A percentile compares a stretch with the other conserved stretches of the same genome.
phyloP scores from a whole-genome alignment of 2,888 invertebrate species.

The Yponomeuta evonymella region DNA sequence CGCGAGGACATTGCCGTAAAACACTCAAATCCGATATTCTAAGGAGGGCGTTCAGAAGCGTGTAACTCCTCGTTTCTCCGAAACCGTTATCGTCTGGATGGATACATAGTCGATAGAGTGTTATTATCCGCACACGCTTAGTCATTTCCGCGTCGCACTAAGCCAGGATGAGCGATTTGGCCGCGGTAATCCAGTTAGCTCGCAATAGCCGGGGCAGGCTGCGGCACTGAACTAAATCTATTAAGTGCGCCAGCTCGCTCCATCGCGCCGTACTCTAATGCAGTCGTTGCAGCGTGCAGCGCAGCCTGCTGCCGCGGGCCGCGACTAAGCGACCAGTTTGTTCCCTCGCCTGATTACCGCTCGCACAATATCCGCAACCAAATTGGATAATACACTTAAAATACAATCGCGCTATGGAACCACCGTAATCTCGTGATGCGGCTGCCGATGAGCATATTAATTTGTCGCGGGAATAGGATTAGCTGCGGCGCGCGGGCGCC shows the following conservation, averaged over 20 bases:
- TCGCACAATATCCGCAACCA: conserved; percentile 74
- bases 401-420: conserved; percentile 76
- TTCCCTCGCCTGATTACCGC: conserved; percentile 66
- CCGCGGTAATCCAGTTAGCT: conserved; percentile 66
- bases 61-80: not conserved
- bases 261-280: conserved; percentile 60
- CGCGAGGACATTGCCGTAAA: conserved; percentile 4
- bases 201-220: conserved; percentile 59
- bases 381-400: conserved; percentile 82
- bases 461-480: conserved; percentile 72
- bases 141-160: conserved; percentile 6
- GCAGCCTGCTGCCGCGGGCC: conserved; percentile 28
- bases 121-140: conserved; percentile 9
- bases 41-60: conserved; percentile 1
- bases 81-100: not conserved
- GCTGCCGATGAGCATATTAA: conserved; percentile 75
- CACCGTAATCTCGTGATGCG: conserved; percentile 71
- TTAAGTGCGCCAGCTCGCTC: conserved; percentile 67
- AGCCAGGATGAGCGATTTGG: conserved; percentile 32
- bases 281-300: conserved; percentile 45
- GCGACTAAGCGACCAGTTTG: conserved; percentile 56
- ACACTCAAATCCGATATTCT: conserved; percentile 9
- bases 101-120: not conserved
- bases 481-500: conserved; percentile 38
- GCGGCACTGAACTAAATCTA: conserved; percentile 65